These are phyloP conservation scores for Trachelus stipa DNA, from an alignment of 2,888 invertebrate species.

Conservation along the genomic window DNA sequence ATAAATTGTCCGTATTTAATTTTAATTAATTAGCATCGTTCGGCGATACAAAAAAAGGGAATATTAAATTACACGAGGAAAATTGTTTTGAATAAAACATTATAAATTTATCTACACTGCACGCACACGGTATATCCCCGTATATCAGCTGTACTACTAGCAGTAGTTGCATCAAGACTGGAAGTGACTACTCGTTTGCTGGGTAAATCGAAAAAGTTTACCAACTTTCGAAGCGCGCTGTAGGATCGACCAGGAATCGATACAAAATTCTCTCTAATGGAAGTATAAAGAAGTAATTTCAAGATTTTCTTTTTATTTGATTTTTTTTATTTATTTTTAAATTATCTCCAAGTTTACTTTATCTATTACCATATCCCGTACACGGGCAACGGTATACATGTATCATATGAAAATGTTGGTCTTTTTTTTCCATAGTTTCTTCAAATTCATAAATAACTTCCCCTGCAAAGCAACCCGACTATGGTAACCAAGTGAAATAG, in stretches of 20 bases:
- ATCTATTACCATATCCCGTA: no score
- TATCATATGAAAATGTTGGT: not conserved
- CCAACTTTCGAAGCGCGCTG: not conserved
- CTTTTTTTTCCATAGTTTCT: not conserved
- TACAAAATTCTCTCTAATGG: not conserved
- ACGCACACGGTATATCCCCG: no score
- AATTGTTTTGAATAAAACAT: no score
- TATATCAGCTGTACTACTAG: not conserved
- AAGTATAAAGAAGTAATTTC: not conserved
- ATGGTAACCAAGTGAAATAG: not conserved
- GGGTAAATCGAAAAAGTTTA: not conserved
- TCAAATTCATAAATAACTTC: not conserved
- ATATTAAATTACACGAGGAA: no score
- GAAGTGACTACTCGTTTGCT: not conserved
- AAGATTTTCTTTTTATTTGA: not conserved
- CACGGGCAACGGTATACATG: not conserved
- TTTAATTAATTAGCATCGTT: not conserved
- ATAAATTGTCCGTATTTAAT: not conserved
- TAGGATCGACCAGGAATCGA: not conserved
- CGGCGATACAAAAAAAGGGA: no score
- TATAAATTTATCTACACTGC: no score
- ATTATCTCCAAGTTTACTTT: not conserved
- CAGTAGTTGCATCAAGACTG: not conserved
- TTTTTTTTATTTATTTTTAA: not conserved
- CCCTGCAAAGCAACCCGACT: not conserved